Evolutionary conservation across 2,888 invertebrate species (phyloP), one percentile per base, ranked within the genome.

Genomic region (Drosophila robusta): DNA sequence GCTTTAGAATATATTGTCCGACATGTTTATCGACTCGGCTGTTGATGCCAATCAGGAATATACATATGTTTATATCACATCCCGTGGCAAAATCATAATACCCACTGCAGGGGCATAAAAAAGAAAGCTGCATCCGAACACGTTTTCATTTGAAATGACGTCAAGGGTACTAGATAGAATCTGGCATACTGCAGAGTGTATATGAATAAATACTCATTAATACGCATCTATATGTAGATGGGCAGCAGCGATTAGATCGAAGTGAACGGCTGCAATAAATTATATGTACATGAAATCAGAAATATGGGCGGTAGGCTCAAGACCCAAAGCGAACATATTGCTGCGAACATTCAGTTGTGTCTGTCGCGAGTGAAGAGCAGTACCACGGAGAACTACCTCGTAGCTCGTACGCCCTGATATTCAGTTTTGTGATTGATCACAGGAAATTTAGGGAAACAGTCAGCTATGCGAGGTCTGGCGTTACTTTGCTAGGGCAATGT

Each of bases 251-350:
- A 54, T 56, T 57, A 67, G 51, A 73, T 74, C 44, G 70, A 74
- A 56, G 38, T 49, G 57, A 70, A 50, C 69, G 74, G 73, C 63
- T 73, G 73, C 74, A 67, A 38, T 34, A 50, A 34, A 58, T 8
- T 29, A 29, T 18, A 29, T 34, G 38, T 24, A 39, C 7, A 45
- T 3, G 42, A n/a, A 29, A 52, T 41, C 29, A 29, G 9, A 45
- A 41, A 29, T 41, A 50, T 50, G 55, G 45, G 34, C 14, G n/a
- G 42, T 44, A 14, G 29, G 29, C 36, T 39, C 41, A 12, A 56
- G 26, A 52, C 38, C 36, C 14, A 55, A 24, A 52, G 7, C 5
- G 24, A 38, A 38, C 26, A 29, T 8, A 29, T 29, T 29, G 26
- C 3, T 29, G 26, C 26, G 8, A 46, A 46, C 49, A 71, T 57